Evolutionary conservation across 2,113 vertebrate species (phyloP), one percentile per base, ranked within the genome.

Genomic region (Chinchilla lanigera): DNA sequence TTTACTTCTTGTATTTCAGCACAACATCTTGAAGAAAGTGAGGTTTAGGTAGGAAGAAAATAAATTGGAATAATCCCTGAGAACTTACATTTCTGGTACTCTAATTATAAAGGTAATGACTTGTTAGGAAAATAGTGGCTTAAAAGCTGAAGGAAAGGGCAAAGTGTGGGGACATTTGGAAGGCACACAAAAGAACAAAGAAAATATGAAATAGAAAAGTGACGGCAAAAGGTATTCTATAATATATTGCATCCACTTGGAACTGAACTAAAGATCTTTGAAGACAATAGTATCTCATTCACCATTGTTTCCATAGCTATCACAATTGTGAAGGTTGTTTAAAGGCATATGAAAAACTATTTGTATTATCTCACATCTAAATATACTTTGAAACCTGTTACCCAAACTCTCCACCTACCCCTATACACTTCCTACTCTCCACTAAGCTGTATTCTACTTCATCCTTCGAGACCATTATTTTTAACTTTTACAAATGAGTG

Each of bases 61-160:
- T 24, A 90, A 93, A 88, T 86, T 71, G 69, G 16, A 82, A 89
- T 1, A 80, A 56, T 61, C 90, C 17, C 33, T 67, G 67, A 82
- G 33, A 83, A 73, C 30, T 30, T 73, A 56, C 4, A 60, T 86
- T 85, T 94, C 52, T 84, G 73, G 38, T 77, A 96, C 47, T 89
- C 52, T 16, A 81, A 30, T 69, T 88, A 75, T 54, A 44, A 77
- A 82, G 12, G 92, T 80, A 93, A 61, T 61, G 47, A 95, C 5
- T 60, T 38, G 52, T 78, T 82, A 61, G n/a, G 17, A n/a, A 93
- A 75, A 30, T 78, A 6, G 86, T 28, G 2, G 38, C 4, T 47
- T 91, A 84, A 85, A 90, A 82, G 28, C 88, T 95, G 20, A 88
- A 38, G 24, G 61, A 90, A 90, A 4, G 17, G 75, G 82, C 58